Percentiles rank a stretch among this genome's conserved stretches.
Conservation (phyloP, 2,113 vertebrate species). For the Irena cyanogastra region DNA sequence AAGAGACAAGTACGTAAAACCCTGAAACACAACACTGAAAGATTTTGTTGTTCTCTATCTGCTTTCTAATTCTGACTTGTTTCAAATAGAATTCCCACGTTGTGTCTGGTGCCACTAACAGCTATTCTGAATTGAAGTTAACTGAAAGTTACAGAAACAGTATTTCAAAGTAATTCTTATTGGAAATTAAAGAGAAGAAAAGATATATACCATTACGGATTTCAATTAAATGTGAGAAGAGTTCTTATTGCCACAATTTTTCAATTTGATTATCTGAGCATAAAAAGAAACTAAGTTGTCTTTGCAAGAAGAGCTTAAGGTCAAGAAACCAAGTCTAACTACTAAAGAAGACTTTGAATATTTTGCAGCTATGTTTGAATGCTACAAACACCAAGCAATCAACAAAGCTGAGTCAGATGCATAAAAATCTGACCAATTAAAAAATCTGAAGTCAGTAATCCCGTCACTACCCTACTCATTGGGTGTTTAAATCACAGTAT, state of each 20-base stretch:
- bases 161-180: neutral
- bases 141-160: neutral
- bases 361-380: neutral
- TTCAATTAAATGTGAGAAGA: neutral
- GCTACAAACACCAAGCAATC: neutral
- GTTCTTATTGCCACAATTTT: neutral
- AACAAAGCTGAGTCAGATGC: neutral
- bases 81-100: neutral
- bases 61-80: neutral
- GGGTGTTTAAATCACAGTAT: neutral
- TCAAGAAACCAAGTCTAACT: neutral
- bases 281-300: neutral
- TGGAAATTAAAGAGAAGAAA: neutral
- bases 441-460: neutral
- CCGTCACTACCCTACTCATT: fast-evolving
- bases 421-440: neutral
- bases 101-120: neutral
- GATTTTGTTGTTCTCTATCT: neutral
- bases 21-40: neutral
- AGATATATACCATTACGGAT: neutral
- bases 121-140: neutral
- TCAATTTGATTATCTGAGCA: neutral
- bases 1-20: neutral
- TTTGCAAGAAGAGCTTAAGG: neutral
- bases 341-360: neutral